Percentiles rank a stretch among this genome's conserved stretches.
These are phyloP conservation scores for Cecropterus lyciades DNA, from an alignment of 1,140 invertebrate species.

Conservation along the genomic window DNA sequence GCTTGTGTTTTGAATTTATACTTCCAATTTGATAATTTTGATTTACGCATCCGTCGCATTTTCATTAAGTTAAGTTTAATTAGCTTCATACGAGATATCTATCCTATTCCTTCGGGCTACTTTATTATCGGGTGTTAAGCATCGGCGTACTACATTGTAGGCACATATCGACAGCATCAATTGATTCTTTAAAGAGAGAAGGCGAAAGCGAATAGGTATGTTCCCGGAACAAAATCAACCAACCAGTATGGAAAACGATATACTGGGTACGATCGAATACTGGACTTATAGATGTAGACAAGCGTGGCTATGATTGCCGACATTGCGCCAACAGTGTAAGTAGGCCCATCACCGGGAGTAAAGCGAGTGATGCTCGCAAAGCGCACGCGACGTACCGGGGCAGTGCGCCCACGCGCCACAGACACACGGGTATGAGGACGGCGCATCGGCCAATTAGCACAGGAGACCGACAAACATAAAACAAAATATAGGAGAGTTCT, in stretches of 20 bases:
- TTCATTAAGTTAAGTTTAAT: slow-evolving; percentile 41
- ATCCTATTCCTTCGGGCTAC: slow-evolving; percentile 28
- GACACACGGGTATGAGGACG: slow-evolving; percentile 59
- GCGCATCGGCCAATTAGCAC: slow-evolving; percentile 53
- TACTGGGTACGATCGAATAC: background rate
- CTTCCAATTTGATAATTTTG: slow-evolving; percentile 38
- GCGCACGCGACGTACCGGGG: slow-evolving; percentile 66
- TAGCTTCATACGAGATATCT: slow-evolving; percentile 30
- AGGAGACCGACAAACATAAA: slow-evolving; percentile 58
- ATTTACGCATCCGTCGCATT: slow-evolving; percentile 79
- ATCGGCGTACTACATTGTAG: slow-evolving; percentile 57
- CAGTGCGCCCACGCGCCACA: slow-evolving; percentile 65
- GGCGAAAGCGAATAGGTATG: slow-evolving; percentile 39
- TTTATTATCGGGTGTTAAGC: slow-evolving; percentile 50
- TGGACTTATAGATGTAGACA: slow-evolving; percentile 19
- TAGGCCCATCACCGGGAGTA: slow-evolving; percentile 63
- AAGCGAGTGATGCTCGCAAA: slow-evolving; percentile 81
- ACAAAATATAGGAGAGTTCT: background rate
- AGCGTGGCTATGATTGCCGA: slow-evolving; percentile 38
- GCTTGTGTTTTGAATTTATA: slow-evolving; percentile 53
- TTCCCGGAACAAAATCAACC: background rate
- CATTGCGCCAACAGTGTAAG: slow-evolving; percentile 57
- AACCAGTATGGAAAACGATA: slow-evolving; percentile 1
- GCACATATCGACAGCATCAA: slow-evolving; percentile 49
- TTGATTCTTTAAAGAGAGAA: slow-evolving; percentile 33